phyloP scores from a whole-genome alignment of 2,113 vertebrate species.

The Callopanchax toddi region DNA sequence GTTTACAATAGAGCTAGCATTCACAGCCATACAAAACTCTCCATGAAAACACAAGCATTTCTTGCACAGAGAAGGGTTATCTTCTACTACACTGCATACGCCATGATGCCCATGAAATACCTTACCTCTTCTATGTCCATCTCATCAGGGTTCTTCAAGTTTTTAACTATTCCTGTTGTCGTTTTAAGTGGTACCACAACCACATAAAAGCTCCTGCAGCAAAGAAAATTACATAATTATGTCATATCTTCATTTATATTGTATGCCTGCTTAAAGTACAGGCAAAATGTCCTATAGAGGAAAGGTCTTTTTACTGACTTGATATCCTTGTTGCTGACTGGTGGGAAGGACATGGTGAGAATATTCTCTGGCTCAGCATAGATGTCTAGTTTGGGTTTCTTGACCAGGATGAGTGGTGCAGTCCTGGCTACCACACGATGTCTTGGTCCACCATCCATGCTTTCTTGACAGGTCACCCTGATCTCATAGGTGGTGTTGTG shows the following conservation, averaged over 20 bases:
- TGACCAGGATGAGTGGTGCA: conserved; percentile 84
- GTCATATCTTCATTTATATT: neutral
- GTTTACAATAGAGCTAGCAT: conserved; percentile 11
- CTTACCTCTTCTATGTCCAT: conserved; percentile 95
- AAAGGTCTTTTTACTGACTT: conserved; percentile 85
- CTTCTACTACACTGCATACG: too few species aligned
- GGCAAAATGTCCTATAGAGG: too few species aligned
- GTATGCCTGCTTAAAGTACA: too few species aligned
- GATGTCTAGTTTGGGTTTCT: conserved; percentile 88
- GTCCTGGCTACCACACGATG: conserved; percentile 90
- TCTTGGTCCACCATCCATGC: conserved; percentile 85
- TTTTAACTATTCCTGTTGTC: conserved; percentile 81
- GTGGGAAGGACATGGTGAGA: conserved; percentile 85
- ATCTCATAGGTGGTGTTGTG: conserved; percentile 93
- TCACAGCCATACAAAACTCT: conserved; percentile 21
- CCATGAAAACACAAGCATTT: neutral
- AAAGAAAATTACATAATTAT: conserved; percentile 1
- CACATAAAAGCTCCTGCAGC: conserved; percentile 86
- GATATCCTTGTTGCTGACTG: conserved; percentile 84
- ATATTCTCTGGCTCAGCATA: conserved; percentile 86
- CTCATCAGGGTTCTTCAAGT: conserved; percentile 89
- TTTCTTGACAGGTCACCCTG: conserved; percentile 87
- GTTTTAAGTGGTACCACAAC: conserved; percentile 92
- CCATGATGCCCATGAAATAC: neutral
- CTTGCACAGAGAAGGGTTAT: neutral